A percentile compares a stretch with the other conserved stretches of the same genome.
These are phyloP conservation scores for Timema cristinae DNA, from an alignment of 2,888 invertebrate species.

Conservation along the genomic window DNA sequence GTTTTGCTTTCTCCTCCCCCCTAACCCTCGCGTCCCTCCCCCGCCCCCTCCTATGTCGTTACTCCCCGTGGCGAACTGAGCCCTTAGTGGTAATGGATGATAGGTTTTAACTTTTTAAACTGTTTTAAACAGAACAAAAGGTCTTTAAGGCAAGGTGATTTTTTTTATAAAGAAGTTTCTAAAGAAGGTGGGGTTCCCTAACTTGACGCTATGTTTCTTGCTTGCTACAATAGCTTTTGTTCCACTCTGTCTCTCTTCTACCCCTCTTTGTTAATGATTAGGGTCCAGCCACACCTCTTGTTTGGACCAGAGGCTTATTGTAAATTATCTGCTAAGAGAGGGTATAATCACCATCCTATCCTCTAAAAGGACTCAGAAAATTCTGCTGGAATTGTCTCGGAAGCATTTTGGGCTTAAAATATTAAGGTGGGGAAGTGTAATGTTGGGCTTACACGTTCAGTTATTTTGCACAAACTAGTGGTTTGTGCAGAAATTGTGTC, in stretches of 20 bases:
- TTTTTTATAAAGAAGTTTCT: too few relatives aligned
- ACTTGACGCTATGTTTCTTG: neutral
- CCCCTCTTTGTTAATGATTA: neutral
- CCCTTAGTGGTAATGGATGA: conserved; percentile 20
- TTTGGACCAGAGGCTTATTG: conserved; percentile 2
- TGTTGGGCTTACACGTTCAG: too few relatives aligned
- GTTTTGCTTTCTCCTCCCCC: neutral
- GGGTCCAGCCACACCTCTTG: conserved; percentile 12
- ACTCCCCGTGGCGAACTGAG: conserved; percentile 4
- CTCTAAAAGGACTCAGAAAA: too few relatives aligned
- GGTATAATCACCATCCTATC: too few relatives aligned
- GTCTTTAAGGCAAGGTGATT: conserved; percentile 3
- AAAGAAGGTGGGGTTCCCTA: too few relatives aligned
- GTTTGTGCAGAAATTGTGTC: too few relatives aligned
- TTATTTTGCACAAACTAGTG: too few relatives aligned
- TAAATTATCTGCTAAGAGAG: neutral
- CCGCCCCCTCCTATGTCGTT: neutral
- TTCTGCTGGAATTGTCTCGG: too few relatives aligned
- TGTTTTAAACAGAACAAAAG: conserved; percentile 22
- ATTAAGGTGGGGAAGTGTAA: too few relatives aligned
- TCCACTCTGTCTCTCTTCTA: neutral
- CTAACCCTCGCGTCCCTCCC: neutral
- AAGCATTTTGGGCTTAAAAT: too few relatives aligned
- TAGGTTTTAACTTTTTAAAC: conserved; percentile 25
- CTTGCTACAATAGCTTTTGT: conserved; percentile 12